phyloP scores from a whole-genome alignment of 2,888 invertebrate genomes.

The Chymomyza caudatula region DNA sequence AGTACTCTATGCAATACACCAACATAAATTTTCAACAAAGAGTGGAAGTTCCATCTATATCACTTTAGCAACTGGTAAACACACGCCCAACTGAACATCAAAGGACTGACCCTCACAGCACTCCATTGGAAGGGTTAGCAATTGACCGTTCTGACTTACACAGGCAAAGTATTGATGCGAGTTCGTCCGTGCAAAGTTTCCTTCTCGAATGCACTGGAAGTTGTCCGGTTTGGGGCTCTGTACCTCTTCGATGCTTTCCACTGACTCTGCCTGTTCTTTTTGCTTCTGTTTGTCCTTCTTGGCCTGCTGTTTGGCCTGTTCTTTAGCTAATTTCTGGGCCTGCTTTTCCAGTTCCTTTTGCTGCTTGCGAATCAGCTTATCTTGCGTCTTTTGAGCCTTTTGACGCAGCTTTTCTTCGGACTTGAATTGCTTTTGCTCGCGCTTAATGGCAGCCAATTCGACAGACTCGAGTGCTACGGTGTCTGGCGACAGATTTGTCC shows the following conservation, averaged over 20 bases:
- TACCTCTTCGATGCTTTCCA: conserved; percentile 28
- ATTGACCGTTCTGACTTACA: conserved; percentile 26
- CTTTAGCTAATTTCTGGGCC: conserved; percentile 64
- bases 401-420: conserved; percentile 53
- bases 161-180: conserved; percentile 24
- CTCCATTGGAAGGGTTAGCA: conserved; percentile 29
- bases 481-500: conserved; percentile 39
- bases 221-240: not conserved
- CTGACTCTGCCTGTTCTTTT: conserved; percentile 27
- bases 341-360: conserved; percentile 61
- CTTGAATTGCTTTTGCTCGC: conserved; percentile 63
- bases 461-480: conserved; percentile 36
- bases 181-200: not conserved
- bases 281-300: conserved; percentile 36
- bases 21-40: conserved; percentile 36
- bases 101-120: conserved; percentile 22
- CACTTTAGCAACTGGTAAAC: not conserved
- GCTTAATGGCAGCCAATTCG: conserved; percentile 58
- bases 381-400: conserved; percentile 56
- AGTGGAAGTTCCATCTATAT: not conserved
- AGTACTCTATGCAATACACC: conserved; percentile 44
- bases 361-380: conserved; percentile 58
- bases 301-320: conserved; percentile 54
- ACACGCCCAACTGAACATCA: conserved; percentile 12
- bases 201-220: not conserved